Conservation (phyloP, 2,888 invertebrate genomes). For the Lasioglossum pauxillum region DNA sequence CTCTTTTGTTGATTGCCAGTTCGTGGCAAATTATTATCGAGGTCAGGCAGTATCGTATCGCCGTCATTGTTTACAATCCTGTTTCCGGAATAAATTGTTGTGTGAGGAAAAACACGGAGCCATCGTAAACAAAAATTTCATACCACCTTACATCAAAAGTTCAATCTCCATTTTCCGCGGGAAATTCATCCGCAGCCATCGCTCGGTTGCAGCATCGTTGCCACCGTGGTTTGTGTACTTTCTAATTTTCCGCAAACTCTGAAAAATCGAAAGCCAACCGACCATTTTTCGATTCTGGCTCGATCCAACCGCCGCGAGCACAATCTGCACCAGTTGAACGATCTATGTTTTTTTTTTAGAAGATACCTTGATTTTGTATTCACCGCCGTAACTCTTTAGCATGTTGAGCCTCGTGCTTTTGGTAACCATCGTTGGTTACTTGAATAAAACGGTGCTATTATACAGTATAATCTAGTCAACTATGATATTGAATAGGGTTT, state of each 20-base stretch:
- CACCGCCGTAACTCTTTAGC: neutral
- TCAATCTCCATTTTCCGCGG: neutral
- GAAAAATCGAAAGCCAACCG: neutral
- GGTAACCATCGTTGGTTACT: neutral
- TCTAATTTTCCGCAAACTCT: neutral
- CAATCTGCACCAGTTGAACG: neutral
- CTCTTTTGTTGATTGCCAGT: constrained; percentile 5
- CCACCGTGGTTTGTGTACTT: neutral
- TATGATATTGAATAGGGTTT: no score
- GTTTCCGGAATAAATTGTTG: neutral
- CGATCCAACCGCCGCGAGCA: neutral
- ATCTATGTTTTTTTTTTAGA: neutral
- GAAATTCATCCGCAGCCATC: neutral
- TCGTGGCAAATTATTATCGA: neutral
- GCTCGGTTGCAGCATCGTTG: neutral
- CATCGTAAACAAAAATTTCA: neutral
- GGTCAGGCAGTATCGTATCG: neutral
- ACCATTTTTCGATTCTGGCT: neutral
- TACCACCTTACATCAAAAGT: neutral
- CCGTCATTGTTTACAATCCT: neutral
- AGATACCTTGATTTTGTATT: neutral
- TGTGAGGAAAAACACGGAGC: neutral
- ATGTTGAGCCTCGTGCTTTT: neutral
- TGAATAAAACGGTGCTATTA: neutral
- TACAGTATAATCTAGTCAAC: neutral